phyloP scores from a whole-genome alignment of 2,888 invertebrate genomes.

The Yponomeuta evonymella region DNA sequence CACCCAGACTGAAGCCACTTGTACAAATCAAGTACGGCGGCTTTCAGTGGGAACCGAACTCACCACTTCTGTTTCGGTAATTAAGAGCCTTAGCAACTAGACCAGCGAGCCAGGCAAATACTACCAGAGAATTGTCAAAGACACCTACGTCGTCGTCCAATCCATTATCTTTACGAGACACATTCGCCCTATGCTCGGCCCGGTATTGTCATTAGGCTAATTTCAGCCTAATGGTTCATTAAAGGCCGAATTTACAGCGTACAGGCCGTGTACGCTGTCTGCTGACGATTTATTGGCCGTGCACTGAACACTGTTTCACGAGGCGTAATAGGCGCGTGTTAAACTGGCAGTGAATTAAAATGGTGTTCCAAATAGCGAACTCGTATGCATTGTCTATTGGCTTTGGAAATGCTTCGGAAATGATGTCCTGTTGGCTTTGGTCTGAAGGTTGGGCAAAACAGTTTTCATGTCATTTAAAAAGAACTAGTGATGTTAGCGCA shows the following conservation, averaged over 20 bases:
- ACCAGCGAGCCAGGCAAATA: background rate
- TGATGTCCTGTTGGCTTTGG: no score
- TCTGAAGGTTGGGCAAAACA: no score
- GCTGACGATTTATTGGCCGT: constrained; percentile 26
- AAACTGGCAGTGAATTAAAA: background rate
- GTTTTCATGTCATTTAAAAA: no score
- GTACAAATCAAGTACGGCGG: no score
- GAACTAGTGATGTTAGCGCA: no score
- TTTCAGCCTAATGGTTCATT: constrained; percentile 45
- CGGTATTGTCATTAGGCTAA: constrained; percentile 36
- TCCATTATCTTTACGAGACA: constrained; percentile 6
- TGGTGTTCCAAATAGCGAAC: background rate
- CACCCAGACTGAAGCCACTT: no score
- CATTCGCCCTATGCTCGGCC: constrained; percentile 14
- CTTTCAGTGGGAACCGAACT: no score
- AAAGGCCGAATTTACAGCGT: constrained; percentile 37
- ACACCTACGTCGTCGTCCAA: background rate
- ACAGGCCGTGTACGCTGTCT: constrained; percentile 20
- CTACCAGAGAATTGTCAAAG: background rate
- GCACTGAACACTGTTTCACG: constrained; percentile 9
- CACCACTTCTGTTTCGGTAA: background rate
- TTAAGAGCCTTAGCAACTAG: background rate
- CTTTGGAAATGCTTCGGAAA: no score
- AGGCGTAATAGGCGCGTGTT: background rate
- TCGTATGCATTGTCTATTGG: no score